A percentile compares a stretch with the other conserved stretches of the same genome.
Evolutionary conservation across 2,113 vertebrate genomes (phyloP).

Genomic region (Coryphaenoides rupestris): DNA sequence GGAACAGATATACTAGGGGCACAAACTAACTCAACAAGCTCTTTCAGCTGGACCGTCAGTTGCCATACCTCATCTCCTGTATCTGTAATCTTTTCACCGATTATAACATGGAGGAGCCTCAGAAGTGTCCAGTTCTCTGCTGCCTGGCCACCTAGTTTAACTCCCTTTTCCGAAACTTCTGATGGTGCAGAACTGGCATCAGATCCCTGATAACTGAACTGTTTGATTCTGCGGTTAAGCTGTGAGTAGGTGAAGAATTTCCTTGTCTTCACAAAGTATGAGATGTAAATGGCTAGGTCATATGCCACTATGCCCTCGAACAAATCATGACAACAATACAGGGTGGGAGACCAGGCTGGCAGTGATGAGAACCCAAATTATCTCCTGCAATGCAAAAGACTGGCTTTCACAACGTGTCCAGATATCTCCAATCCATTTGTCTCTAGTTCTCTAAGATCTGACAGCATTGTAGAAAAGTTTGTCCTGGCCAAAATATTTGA

Average conservation of each 20-base stretch:
- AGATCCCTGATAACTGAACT: slow-evolving; percentile 26
- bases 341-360: slow-evolving; percentile 32
- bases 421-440: not conserved
- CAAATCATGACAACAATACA: slow-evolving; percentile 39
- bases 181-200: too few relatives aligned
- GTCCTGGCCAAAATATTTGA: too few relatives aligned
- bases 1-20: slow-evolving; percentile 16
- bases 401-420: not conserved
- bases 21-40: slow-evolving; percentile 17
- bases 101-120: slow-evolving; percentile 27
- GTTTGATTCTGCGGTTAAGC: slow-evolving; percentile 15
- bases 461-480: too few relatives aligned
- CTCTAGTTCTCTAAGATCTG: not conserved
- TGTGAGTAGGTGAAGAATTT: slow-evolving; percentile 24
- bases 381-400: not conserved
- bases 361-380: slow-evolving; percentile 23
- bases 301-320: slow-evolving; percentile 39
- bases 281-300: slow-evolving; percentile 14
- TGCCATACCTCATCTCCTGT: slow-evolving; percentile 17
- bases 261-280: not conserved
- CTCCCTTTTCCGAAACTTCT: not conserved
- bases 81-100: slow-evolving; percentile 22
- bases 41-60: slow-evolving; percentile 24
- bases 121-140: slow-evolving; percentile 31
- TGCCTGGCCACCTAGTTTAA: slow-evolving; percentile 4